Conservation (phyloP, 1,140 invertebrate genomes). For the Geopemphigus sp. region DNA sequence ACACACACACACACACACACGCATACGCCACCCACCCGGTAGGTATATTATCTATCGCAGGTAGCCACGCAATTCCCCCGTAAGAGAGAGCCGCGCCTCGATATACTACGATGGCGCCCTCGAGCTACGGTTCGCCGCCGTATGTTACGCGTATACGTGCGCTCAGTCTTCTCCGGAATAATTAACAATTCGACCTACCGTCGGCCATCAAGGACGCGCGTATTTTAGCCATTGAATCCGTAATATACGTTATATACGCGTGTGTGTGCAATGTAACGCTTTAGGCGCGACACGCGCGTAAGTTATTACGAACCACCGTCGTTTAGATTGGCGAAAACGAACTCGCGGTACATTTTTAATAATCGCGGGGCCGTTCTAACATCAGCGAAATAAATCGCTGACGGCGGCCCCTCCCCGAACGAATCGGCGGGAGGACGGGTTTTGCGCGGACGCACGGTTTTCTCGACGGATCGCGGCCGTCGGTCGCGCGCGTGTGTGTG, state of each 20-base stretch:
- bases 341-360: too few species aligned
- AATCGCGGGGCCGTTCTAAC: too few species aligned
- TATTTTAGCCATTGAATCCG: conserved; percentile 42
- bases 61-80: conserved; percentile 27
- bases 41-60: conserved; percentile 21
- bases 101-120: not conserved
- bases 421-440: too few species aligned
- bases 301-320: conserved; percentile 25
- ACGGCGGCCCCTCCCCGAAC: too few species aligned
- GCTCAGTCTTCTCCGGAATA: conserved; percentile 40
- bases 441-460: too few species aligned
- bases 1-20: too few species aligned
- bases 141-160: too few species aligned
- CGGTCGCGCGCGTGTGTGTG: too few species aligned
- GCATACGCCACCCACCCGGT: too few species aligned
- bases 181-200: conserved; percentile 44
- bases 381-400: too few species aligned
- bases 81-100: conserved; percentile 29
- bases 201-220: conserved; percentile 34
- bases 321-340: conserved; percentile 8
- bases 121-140: conserved; percentile 22
- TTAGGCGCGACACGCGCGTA: not conserved
- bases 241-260: not conserved
- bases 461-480: too few species aligned
- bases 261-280: not conserved